Percentiles rank a stretch among this genome's conserved stretches.
Conservation (phyloP, 2,113 vertebrate genomes). For the Craseonycteris thonglongyai region DNA sequence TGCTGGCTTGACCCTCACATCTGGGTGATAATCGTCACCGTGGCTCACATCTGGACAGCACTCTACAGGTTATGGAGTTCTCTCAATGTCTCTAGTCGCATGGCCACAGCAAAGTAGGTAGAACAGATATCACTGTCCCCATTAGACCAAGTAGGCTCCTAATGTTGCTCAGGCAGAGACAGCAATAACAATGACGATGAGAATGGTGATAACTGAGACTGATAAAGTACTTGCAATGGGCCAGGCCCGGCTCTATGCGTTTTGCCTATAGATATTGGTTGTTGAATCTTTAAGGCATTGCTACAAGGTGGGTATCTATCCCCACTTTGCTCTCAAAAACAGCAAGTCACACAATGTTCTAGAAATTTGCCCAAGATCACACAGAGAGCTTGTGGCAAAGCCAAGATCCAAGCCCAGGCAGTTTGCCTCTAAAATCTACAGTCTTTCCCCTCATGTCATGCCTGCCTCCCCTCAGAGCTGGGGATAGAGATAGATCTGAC, state of each 20-base stretch:
- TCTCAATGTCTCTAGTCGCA: neutral
- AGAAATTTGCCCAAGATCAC: neutral
- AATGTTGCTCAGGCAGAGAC: neutral
- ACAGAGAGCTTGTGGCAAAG: neutral
- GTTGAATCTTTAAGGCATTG: neutral
- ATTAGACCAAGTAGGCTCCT: neutral
- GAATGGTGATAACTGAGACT: fast-evolving
- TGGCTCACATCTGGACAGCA: conserved; percentile 28
- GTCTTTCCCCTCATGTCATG: neutral
- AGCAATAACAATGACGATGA: too few relatives aligned
- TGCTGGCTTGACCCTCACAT: neutral
- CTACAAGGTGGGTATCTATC: neutral
- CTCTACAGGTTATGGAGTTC: neutral
- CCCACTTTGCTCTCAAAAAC: neutral
- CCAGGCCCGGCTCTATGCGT: neutral
- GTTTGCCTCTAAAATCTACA: neutral
- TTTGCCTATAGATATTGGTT: neutral
- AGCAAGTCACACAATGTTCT: neutral
- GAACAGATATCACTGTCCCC: neutral
- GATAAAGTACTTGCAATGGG: neutral
- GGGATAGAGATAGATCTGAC: neutral
- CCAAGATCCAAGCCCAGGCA: neutral
- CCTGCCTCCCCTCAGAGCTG: neutral
- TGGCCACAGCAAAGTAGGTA: neutral
- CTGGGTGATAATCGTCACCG: neutral